Base-by-base conservation (phyloP, 1,140 invertebrate species). In the Odontomachus brunneus region DNA sequence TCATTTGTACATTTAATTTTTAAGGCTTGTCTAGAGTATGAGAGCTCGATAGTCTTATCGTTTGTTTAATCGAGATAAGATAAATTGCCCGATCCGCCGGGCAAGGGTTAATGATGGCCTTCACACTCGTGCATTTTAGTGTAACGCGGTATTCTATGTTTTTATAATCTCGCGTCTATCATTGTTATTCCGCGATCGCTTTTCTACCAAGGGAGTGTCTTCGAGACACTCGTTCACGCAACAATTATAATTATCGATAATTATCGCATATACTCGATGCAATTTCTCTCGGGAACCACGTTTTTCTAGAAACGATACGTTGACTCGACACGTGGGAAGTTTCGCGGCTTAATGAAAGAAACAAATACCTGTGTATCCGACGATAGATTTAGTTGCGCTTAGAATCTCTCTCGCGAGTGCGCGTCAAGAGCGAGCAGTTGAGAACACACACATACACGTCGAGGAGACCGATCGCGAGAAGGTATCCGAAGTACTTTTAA, bases 201-300 rank as follows among this genome's bases (percentile, higher is more conserved):
- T 55, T n/a, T n/a, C n/a, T n/a, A n/a, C 76, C 19, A 72, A 33
- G 38, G 55, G 24, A 65, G 38, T 44, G 3, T 44, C 38, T 44
- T 44, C 38, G 38, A 44, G 38, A 44, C 38, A 7, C 9, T 44
- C 9, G 38, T 11, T 44, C 38, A 0, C 38, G n/a, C n/a, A n/a
- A n/a, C n/a, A n/a, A n/a, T n/a, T n/a, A n/a, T n/a, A n/a, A n/a
- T n/a, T n/a, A n/a, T 4, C 38, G 3, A 0, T 4, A 44, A 44
- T 44, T 7, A 44, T 44, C 87, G 73, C 71, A 83, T 72, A 73
- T 87, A 89, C 71, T 89, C 81, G 83, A 82, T 57, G 24, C 75
- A 71, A 67, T 49, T 17, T 73, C 57, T 15, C 60, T 17, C 17
- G 83, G 66, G 74, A 71, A 84, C 81, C 5, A n/a, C n/a, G 29